Evolutionary conservation across 1,140 invertebrate species (phyloP).

Genomic region (Drosophila oshimai): DNA sequence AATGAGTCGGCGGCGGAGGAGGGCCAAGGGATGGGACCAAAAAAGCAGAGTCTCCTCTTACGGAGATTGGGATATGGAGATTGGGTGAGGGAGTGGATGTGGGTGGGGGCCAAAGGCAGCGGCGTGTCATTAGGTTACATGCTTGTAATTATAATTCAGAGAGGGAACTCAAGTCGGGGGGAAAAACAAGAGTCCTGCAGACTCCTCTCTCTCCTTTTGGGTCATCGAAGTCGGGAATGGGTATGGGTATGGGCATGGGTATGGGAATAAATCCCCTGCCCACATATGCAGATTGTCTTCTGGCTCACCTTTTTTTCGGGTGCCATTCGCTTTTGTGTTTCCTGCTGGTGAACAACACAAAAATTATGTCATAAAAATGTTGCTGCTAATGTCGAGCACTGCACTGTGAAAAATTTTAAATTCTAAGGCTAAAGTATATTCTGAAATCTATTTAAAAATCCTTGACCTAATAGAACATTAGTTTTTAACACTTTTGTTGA

Average conservation of each 20-base stretch:
- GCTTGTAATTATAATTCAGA: constrained; percentile 73
- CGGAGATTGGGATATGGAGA: neutral
- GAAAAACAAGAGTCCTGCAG: constrained; percentile 2
- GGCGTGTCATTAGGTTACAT: constrained; percentile 71
- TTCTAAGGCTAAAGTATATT: no score
- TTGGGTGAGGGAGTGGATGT: neutral
- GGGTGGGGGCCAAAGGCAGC: neutral
- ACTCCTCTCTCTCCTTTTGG: constrained; percentile 31
- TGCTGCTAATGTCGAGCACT: constrained; percentile 57
- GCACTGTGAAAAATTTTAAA: neutral
- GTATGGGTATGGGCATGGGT: no score
- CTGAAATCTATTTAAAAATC: neutral
- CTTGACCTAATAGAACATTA: no score
- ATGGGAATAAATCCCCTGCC: constrained; percentile 11
- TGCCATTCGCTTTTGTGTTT: constrained; percentile 7
- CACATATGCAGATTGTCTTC: constrained; percentile 59
- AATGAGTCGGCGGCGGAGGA: neutral
- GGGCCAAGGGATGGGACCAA: neutral
- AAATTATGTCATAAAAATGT: constrained; percentile 74
- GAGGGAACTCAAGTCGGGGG: neutral
- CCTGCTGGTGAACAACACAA: constrained; percentile 44
- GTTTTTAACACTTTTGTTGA: no score
- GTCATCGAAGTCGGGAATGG: constrained; percentile 59
- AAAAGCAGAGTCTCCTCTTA: no score
- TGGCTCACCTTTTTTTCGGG: constrained; percentile 8